These are phyloP conservation scores for Cremastinae sp. DNA, from an alignment of 2,888 invertebrate species.

Conservation along the genomic window DNA sequence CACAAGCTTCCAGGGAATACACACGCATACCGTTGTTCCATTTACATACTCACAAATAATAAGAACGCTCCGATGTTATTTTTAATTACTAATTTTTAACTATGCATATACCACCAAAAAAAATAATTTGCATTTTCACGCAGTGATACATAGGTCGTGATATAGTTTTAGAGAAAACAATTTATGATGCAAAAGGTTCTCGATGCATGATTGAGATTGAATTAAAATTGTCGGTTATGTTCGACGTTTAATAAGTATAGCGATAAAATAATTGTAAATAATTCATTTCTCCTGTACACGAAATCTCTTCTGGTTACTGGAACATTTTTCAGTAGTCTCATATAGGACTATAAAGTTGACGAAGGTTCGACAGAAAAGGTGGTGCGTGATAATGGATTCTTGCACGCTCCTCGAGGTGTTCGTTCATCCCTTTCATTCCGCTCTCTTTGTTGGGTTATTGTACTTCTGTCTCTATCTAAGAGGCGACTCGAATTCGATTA, in stretches of 20 bases:
- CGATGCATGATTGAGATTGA: no score
- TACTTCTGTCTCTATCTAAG: background rate
- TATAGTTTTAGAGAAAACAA: no score
- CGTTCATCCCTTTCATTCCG: slow-evolving; percentile 10
- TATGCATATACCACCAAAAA: no score
- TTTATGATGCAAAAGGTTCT: no score
- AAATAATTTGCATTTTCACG: no score
- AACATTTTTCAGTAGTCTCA: background rate
- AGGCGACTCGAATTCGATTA: slow-evolving; percentile 57
- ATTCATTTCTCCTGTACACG: no score
- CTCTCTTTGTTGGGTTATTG: background rate
- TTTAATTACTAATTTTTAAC: no score
- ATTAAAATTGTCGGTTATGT: no score
- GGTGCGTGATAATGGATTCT: slow-evolving; percentile 49
- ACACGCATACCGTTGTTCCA: slow-evolving; percentile 12
- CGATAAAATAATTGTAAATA: no score
- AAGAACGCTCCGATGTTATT: no score
- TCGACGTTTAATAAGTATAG: no score
- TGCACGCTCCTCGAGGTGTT: slow-evolving; percentile 36
- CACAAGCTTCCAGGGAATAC: slow-evolving; percentile 38
- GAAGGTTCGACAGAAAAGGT: slow-evolving; percentile 54
- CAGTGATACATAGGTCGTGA: no score
- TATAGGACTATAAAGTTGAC: slow-evolving; percentile 32
- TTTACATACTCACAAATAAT: slow-evolving; percentile 23
- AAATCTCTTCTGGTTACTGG: background rate